Conservation (phyloP, 2,113 vertebrate genomes). For the Alethe castanea region DNA sequence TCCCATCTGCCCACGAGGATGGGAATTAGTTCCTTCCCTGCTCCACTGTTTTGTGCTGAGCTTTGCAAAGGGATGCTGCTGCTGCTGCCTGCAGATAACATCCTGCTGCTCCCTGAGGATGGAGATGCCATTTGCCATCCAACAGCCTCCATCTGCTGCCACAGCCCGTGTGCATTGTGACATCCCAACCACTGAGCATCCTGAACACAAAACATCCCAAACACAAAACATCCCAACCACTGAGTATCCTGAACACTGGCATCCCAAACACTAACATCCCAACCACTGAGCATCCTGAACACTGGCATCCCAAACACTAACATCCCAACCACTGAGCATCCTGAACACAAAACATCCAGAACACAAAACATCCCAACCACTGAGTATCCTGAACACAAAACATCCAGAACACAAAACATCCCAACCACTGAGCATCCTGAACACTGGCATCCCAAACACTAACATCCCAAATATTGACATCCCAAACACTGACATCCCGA, state of each 20-base stretch:
- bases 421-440: no score
- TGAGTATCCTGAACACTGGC: fast-evolving
- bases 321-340: no score
- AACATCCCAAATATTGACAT: no score
- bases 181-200: background rate
- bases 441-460: no score
- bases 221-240: fast-evolving
- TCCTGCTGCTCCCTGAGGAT: background rate
- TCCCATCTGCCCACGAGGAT: background rate
- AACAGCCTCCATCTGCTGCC: background rate
- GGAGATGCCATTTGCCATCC: background rate
- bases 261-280: background rate
- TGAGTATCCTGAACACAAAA: no score
- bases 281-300: fast-evolving
- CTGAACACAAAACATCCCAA: background rate
- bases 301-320: fast-evolving
- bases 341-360: background rate
- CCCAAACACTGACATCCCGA: background rate
- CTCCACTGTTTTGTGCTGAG: background rate
- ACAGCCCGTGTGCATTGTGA: fast-evolving
- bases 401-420: fast-evolving
- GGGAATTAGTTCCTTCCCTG: background rate
- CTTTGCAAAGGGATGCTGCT: background rate
- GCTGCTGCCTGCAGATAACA: background rate
- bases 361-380: no score